These are phyloP conservation scores for Neoniphon sammara DNA, from an alignment of 2,797 vertebrate genomes.

Conservation along the genomic window DNA sequence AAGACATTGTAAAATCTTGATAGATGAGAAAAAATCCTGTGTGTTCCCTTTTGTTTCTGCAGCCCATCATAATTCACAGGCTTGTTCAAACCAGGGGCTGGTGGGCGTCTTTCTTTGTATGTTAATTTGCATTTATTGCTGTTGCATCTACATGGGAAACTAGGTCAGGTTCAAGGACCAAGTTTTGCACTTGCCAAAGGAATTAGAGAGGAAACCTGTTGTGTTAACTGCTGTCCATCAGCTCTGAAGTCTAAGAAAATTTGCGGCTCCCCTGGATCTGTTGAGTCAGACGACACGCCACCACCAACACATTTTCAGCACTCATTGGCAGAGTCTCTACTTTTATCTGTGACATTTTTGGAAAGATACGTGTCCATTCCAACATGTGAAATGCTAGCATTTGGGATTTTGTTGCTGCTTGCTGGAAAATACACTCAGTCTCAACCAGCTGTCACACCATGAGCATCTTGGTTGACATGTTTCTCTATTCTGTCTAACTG, in stretches of 20 bases:
- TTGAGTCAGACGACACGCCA: constrained; percentile 56
- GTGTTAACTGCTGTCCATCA: constrained; percentile 35
- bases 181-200: constrained; percentile 14
- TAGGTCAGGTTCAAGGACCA: neutral
- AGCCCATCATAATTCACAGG: neutral
- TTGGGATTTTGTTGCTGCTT: constrained; percentile 11
- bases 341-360: constrained; percentile 41
- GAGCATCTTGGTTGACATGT: too few species aligned
- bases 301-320: constrained; percentile 54
- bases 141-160: constrained; percentile 17
- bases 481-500: too few species aligned
- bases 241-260: constrained; percentile 21
- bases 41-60: too few species aligned
- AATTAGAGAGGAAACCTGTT: constrained; percentile 1
- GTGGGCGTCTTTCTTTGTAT: neutral
- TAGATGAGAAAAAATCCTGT: too few species aligned
- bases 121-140: neutral
- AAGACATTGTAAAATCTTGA: too few species aligned
- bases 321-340: constrained; percentile 72
- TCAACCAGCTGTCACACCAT: too few species aligned
- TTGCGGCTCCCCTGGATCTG: constrained; percentile 45
- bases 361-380: constrained; percentile 32
- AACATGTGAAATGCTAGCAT: constrained; percentile 25
- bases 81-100: neutral
- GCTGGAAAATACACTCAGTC: neutral